phyloP scores from a whole-genome alignment of 92 coral and sea anemone genomes.

The Epizoanthus fatuus region DNA sequence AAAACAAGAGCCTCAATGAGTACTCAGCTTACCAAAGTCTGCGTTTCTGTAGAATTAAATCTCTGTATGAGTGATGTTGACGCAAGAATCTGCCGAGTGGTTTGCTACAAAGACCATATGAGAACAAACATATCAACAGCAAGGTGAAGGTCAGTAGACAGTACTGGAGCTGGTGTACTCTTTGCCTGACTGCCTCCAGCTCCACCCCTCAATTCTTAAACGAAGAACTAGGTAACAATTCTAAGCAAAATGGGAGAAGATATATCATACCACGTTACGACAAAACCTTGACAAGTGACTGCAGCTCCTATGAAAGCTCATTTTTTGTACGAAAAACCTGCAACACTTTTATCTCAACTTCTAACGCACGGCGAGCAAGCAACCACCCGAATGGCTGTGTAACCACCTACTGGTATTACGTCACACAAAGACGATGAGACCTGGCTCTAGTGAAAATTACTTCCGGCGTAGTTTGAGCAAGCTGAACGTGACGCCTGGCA shows the following conservation, averaged over 20 bases:
- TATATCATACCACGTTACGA: slow-evolving; percentile 65
- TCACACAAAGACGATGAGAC: slow-evolving; percentile 51
- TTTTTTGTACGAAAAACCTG: slow-evolving; percentile 31
- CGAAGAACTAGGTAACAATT: neutral
- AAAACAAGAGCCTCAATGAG: neutral
- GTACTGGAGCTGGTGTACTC: neutral
- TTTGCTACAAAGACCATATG: slow-evolving; percentile 17
- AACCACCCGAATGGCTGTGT: slow-evolving; percentile 21
- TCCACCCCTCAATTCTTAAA: neutral
- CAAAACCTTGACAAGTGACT: slow-evolving; percentile 76
- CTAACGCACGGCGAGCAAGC: neutral
- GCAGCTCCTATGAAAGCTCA: slow-evolving; percentile 75
- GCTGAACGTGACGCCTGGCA: neutral
- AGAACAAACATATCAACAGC: neutral
- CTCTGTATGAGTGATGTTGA: slow-evolving; percentile 47
- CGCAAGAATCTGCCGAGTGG: slow-evolving; percentile 31
- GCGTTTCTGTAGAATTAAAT: slow-evolving; percentile 78
- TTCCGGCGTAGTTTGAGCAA: neutral
- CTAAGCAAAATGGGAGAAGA: neutral
- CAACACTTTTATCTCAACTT: neutral
- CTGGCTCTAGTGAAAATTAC: slow-evolving; percentile 51
- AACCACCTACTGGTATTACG: slow-evolving; percentile 57
- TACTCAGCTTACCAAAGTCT: slow-evolving; percentile 69
- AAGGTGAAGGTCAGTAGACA: neutral
- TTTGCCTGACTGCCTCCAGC: too few relatives aligned